A percentile compares a stretch with the other conserved stretches of the same genome.
Evolutionary conservation across 1,140 invertebrate species (phyloP).

Genomic region (Leptestheria dahalacensis): DNA sequence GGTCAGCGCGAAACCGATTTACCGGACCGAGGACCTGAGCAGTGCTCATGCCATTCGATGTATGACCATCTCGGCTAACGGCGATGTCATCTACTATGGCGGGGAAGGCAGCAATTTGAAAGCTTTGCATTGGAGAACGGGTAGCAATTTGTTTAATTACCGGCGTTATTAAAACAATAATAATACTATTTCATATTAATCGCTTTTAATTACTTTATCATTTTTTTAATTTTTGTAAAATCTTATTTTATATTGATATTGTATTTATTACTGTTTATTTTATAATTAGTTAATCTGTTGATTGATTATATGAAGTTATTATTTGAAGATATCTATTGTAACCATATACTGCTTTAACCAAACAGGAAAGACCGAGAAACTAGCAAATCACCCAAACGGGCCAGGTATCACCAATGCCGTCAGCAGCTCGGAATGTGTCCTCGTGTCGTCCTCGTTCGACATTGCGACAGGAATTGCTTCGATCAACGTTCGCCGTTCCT

Average conservation of each 20-base stretch:
- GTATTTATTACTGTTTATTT: not conserved
- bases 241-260: no score
- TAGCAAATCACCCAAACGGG: not conserved
- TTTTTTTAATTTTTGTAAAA: no score
- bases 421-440: not conserved
- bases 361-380: not conserved
- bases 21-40: not conserved
- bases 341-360: no score
- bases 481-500: not conserved
- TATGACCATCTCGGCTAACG: not conserved
- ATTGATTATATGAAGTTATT: no score
- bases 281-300: not conserved
- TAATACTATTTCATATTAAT: not conserved
- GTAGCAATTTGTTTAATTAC: not conserved
- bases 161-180: not conserved
- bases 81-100: not conserved
- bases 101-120: conserved; percentile 2
- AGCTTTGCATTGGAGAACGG: conserved; percentile 2
- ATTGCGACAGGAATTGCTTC: not conserved
- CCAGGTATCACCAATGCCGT: not conserved
- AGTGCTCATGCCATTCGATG: no score
- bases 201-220: no score
- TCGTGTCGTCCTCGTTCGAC: not conserved
- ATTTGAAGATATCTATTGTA: no score
- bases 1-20: not conserved